Evolutionary conservation across 53 echinoderm and acorn worm genomes (phyloP).

Genomic region (Holothuria leucospilota): DNA sequence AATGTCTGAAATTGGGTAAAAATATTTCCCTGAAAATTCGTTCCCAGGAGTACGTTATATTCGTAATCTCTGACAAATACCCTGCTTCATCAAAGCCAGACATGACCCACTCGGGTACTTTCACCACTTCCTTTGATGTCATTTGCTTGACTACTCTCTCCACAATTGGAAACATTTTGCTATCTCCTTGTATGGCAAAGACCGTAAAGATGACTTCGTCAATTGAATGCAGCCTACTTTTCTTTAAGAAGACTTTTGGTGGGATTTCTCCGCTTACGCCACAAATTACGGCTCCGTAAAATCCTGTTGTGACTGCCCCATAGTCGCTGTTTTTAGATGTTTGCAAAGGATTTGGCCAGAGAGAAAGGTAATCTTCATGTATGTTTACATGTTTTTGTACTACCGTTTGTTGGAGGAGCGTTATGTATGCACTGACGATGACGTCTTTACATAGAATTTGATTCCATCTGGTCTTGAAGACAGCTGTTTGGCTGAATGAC

Average conservation of each 20-base stretch:
- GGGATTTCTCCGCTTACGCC: neutral
- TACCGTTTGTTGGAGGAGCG: conserved; percentile 16
- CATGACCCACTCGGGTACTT: conserved; percentile 34
- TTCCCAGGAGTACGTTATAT: conserved; percentile 33
- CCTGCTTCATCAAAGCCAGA: conserved; percentile 25
- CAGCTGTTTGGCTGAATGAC: neutral
- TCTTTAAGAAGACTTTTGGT: conserved; percentile 38
- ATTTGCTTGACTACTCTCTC: neutral
- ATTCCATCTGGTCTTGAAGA: conserved; percentile 55
- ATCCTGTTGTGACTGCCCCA: conserved; percentile 44
- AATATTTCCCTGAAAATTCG: conserved; percentile 46
- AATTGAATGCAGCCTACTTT: neutral
- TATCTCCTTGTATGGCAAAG: neutral
- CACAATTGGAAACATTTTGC: conserved; percentile 11
- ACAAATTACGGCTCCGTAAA: conserved; percentile 46
- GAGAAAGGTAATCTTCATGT: neutral
- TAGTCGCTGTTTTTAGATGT: conserved; percentile 39
- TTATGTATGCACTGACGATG: conserved; percentile 55
- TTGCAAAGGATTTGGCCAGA: conserved; percentile 59
- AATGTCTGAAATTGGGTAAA: conserved; percentile 22
- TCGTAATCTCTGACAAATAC: neutral
- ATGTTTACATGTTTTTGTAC: neutral
- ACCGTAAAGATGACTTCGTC: neutral
- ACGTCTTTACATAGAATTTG: conserved; percentile 48
- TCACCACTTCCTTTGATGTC: conserved; percentile 29